Evolutionary conservation across 2,888 invertebrate genomes (phyloP), one percentile per base, ranked within the genome.

Genomic region (Drosophila cognata): DNA sequence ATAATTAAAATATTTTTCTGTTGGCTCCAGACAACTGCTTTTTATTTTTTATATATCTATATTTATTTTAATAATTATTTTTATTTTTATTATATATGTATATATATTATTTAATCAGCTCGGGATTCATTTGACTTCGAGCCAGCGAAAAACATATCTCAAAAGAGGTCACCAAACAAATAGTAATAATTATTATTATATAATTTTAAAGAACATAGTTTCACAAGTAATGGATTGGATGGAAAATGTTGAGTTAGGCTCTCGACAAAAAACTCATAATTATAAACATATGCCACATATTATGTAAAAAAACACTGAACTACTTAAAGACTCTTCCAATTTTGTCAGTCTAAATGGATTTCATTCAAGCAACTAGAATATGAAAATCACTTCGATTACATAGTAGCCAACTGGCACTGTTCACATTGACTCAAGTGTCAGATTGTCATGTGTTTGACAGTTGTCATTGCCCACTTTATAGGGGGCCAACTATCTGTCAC

Each of bases 391-490:
- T 53, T 58, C 55, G 21, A 74, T 62, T 57, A 29, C 46, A 53
- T 36, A 69, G 56, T 69, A 58, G 62, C 35, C 60, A 62, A 63
- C 38, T 53, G 38, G n/a, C 28, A 41, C 11, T 33, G 33, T 55
- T 18, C 48, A 52, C 51, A 36, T 57, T 51, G 25, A 71, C 35
- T 61, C 60, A 38, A 71, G 72, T 64, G 60, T 11, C 35, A n/a
- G 57, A 60, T 33, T 59, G 57, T 61, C 67, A 74, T 84, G 76
- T 71, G 74, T 82, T 76, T 87, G 84, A 69, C 77, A 79, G 69
- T 81, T 84, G 76, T 74, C 69, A 79, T 73, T 58, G 70, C 41
- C 78, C 84, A 75, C 84, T 84, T 48, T 55, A 71, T 53, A 55
- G 61, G 51, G 55, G 66, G 59, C 50, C 63, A 71, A 73, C 56